Base-by-base conservation (phyloP, 2,888 invertebrate species). In the Idaea aversata region DNA sequence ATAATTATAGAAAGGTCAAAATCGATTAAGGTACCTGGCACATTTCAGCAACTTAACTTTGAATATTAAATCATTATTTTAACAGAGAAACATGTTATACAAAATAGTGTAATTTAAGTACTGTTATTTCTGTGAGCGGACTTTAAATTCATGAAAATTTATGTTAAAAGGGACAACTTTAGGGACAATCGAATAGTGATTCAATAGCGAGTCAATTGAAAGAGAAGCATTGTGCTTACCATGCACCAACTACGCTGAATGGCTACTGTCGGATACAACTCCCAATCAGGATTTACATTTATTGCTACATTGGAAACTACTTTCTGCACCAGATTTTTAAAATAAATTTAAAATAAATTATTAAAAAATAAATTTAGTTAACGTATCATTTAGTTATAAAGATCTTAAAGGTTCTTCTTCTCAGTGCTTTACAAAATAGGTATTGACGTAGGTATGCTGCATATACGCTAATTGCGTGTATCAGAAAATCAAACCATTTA, bases 231-330 rank as follows among this genome's bases (percentile, higher is more conserved):
- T 86, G 87, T 84, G 85, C 86, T 85, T 82, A 82, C 86, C 83
- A 80, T 85, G 87, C 86, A 83, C 85, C 85, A 74, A 85, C 80
- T 85, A 85, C 83, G 81, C 79, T 86, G 83, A 85, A 86, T 86
- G 79, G 82, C 74, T 77, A 77, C 81, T 80, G 82, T 81, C 79
- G 84, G 84, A 84, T 86, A 80, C 82, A 86, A 83, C 83, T 84
- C 81, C 80, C 86, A 85, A 87, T 86, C 81, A 82, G 83, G 86
- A 88, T 89, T 89, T 87, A 89, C 88, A 88, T 88, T 88, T 86
- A 88, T 86, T 80, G 82, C 79, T 72, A 66, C 62, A 59, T 38
- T 67, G 67, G 57, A 63, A 35, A 62, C 67, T 25, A 34, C 34
- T 36, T 61, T 62, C 38, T 62, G 60, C 47, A 47, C 6, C 47